A percentile compares a stretch with the other conserved stretches of the same genome.
Evolutionary conservation across 2,797 vertebrate species (phyloP).

Genomic region (Leptodactylus fallax): DNA sequence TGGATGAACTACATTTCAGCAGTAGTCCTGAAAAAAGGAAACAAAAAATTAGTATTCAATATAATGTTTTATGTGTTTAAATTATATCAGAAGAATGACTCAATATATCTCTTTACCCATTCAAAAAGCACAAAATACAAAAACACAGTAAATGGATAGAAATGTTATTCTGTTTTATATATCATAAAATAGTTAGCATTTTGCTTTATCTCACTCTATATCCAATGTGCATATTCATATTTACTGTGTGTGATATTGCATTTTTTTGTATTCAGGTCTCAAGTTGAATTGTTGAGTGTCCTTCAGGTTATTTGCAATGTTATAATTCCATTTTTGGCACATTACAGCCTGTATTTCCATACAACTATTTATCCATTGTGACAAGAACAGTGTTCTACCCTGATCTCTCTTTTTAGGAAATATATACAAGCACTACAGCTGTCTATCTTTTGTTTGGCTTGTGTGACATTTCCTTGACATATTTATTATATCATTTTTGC

Average conservation of each 20-base stretch:
- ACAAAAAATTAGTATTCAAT: no score
- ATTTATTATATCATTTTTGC: conserved; percentile 50
- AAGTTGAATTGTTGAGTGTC: not conserved
- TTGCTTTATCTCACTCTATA: not conserved
- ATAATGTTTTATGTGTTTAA: no score
- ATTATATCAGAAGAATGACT: no score
- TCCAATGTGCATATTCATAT: not conserved
- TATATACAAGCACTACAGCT: conserved; percentile 20
- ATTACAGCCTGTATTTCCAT: conserved; percentile 31
- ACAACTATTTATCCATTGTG: conserved; percentile 35
- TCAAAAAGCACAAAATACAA: no score
- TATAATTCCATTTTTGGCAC: conserved; percentile 30
- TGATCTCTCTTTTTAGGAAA: conserved; percentile 47
- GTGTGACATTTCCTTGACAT: conserved; percentile 44
- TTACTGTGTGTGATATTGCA: not conserved
- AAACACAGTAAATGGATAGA: no score
- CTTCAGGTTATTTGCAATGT: conserved; percentile 47
- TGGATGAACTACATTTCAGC: no score
- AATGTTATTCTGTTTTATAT: not conserved
- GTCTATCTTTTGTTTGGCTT: conserved; percentile 44
- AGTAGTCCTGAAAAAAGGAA: no score
- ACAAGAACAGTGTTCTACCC: conserved; percentile 37
- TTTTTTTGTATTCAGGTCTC: not conserved
- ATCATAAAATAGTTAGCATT: not conserved
- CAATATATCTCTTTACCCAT: no score